Evolutionary conservation across 35 echinoderm and acorn worm genomes (phyloP), one percentile per base, ranked within the genome.

Genomic region (Holothuria glaberrima): DNA sequence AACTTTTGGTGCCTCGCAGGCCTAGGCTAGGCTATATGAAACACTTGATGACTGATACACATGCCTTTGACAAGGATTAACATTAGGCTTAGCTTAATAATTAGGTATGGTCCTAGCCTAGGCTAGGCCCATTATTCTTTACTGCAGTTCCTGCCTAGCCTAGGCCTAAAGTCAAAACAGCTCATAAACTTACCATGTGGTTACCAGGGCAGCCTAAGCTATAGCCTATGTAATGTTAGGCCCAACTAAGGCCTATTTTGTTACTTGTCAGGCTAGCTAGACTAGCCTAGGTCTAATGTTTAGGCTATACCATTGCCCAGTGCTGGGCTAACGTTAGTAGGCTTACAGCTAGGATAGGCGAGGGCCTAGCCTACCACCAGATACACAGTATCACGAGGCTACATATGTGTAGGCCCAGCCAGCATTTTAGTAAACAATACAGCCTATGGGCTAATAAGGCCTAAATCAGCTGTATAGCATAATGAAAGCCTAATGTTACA

Each of bases 51-150:
- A 65, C 61, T n/a, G 19, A 65, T 65, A n/a, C 17, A 28, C 61
- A 17, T 6, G 61, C 27, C 20, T 65, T n/a, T 21, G 61, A 4
- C 17, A 6, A 65, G 16, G 20, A n/a, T n/a, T 21, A 28, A 65
- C 4, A 6, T 4, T 3, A 17, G 61, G 61, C 4, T 65, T 65
- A 65, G 61, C 16, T 21, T 65, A 6, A 65, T 65, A 65, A 65
- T 65, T 65, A 65, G 61, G n/a, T n/a, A n/a, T n/a, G n/a, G n/a
- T n/a, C 61, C 27, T 65, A 65, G 61, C 20, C 27, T 65, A 65
- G 61, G 61, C 61, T 16, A 21, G 19, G 61, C 19, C 61, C 61
- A n/a, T 4, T 65, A 28, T 65, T 21, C n/a, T 28, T 28, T 16
- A 65, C 27, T 65, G 44, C 44, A 46, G 44, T 46, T 5, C 4